phyloP scores from a whole-genome alignment of 2,888 invertebrate species.

The Synanthedon tipuliformis region DNA sequence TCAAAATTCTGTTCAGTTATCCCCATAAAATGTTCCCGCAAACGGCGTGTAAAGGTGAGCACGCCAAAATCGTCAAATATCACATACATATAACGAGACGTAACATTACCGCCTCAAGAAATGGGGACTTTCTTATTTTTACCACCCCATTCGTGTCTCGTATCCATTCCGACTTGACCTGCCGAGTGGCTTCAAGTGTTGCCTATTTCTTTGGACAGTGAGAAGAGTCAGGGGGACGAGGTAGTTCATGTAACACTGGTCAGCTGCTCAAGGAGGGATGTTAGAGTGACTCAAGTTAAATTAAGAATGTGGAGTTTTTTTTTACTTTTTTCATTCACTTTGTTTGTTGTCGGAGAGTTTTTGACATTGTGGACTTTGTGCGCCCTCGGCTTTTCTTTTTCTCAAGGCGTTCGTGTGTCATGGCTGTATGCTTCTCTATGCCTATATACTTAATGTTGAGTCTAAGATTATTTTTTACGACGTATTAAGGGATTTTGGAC shows the following conservation, averaged over 20 bases:
- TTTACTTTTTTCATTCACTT: slow-evolving; percentile 44
- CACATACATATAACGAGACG: slow-evolving; percentile 44
- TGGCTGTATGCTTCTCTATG: slow-evolving; percentile 38
- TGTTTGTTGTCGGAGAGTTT: slow-evolving; percentile 66
- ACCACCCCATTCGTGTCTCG: slow-evolving; percentile 42
- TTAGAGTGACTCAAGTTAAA: slow-evolving; percentile 69
- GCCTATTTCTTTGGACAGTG: slow-evolving; percentile 5
- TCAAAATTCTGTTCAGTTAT: slow-evolving; percentile 16
- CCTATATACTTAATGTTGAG: slow-evolving; percentile 21
- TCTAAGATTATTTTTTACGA: slow-evolving; percentile 30
- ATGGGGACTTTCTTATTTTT: slow-evolving; percentile 51
- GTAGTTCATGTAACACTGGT: slow-evolving; percentile 23
- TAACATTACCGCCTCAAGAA: slow-evolving; percentile 47
- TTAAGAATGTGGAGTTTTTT: slow-evolving; percentile 68
- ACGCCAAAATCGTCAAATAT: slow-evolving; percentile 37
- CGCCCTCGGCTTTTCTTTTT: slow-evolving; percentile 40
- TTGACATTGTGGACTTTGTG: slow-evolving; percentile 65
- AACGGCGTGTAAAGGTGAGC: slow-evolving; percentile 60
- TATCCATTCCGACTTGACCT: slow-evolving; percentile 35
- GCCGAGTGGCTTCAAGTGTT: slow-evolving; percentile 11
- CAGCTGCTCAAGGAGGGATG: slow-evolving; percentile 48
- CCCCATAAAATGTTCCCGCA: slow-evolving; percentile 42
- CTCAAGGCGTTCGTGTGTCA: slow-evolving; percentile 56
- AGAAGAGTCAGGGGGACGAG: slow-evolving; percentile 5
- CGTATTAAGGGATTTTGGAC: slow-evolving; percentile 49